Evolutionary conservation across 2,797 vertebrate genomes (phyloP).

Genomic region (Molossus alvarezi): DNA sequence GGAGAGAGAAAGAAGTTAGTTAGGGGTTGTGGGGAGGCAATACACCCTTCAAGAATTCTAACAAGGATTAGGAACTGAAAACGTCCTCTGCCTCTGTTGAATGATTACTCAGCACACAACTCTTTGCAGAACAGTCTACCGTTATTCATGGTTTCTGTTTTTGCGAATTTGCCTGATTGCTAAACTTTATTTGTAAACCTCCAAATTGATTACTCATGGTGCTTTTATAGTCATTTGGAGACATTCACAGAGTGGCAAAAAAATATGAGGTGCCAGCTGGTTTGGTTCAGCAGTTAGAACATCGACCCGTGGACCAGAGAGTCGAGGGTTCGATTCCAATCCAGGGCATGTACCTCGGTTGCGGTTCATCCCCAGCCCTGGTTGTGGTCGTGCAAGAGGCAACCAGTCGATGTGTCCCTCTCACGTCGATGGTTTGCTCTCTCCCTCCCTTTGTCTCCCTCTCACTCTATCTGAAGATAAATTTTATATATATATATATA

Average conservation of each 20-base stretch:
- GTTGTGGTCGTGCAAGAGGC: too few species aligned
- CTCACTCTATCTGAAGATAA: too few species aligned
- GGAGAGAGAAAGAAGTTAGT: not conserved
- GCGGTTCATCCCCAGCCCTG: too few species aligned
- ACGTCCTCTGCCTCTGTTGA: not conserved
- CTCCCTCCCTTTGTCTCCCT: too few species aligned
- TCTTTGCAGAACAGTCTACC: not conserved
- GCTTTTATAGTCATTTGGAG: not conserved
- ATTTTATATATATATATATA: too few species aligned
- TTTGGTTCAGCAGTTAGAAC: too few species aligned
- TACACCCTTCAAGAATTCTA: not conserved
- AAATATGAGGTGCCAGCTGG: not conserved
- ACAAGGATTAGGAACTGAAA: not conserved
- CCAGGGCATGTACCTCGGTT: too few species aligned
- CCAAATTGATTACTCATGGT: not conserved
- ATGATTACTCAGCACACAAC: not conserved
- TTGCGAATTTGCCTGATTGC: not conserved
- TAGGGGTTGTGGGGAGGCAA: not conserved
- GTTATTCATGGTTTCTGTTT: not conserved
- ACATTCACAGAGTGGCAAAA: not conserved
- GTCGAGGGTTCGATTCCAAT: too few species aligned
- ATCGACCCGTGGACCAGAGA: too few species aligned
- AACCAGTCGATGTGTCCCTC: too few species aligned
- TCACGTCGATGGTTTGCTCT: too few species aligned
- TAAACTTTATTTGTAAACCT: not conserved